Evolutionary conservation across 2,888 invertebrate species (phyloP).

Genomic region (Congeria kusceri): DNA sequence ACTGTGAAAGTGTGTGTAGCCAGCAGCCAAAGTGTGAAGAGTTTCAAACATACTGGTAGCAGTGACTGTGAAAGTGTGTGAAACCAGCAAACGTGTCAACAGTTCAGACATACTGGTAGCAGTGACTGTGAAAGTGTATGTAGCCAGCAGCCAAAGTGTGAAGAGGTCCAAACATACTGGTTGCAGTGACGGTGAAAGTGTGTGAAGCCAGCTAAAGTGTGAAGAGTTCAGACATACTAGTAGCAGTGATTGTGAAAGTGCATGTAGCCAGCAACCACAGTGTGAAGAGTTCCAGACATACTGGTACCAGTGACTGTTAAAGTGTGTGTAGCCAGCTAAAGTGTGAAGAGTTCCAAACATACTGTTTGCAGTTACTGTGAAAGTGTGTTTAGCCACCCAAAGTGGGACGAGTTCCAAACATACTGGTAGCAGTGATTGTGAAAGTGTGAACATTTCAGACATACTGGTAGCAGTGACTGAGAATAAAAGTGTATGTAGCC

Average conservation of each 20-base stretch:
- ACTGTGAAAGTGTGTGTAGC: constrained; percentile 72
- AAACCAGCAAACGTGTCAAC: too few relatives aligned
- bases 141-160: constrained; percentile 75
- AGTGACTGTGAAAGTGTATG: constrained; percentile 78
- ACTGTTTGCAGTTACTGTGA: constrained; percentile 80
- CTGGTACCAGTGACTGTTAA: constrained; percentile 80
- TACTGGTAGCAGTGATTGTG: constrained; percentile 80
- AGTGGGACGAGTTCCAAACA: constrained; percentile 70
- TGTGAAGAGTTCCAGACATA: constrained; percentile 72
- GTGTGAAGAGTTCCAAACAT: constrained; percentile 74
- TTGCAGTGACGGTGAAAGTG: constrained; percentile 79
- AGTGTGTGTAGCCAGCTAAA: constrained; percentile 75
- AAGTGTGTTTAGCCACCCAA: constrained; percentile 77
- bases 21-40: too few relatives aligned
- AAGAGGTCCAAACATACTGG: too few relatives aligned
- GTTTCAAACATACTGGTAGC: constrained; percentile 78
- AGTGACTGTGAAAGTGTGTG: too few relatives aligned
- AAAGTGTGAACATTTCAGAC: constrained; percentile 75
- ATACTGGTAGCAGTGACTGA: constrained; percentile 77
- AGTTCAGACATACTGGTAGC: constrained; percentile 78
- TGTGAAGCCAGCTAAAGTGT: constrained; percentile 74
- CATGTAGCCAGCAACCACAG: constrained; percentile 75
- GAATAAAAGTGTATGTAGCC: constrained; percentile 74
- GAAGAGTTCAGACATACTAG: constrained; percentile 76
- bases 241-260: constrained; percentile 78